Conservation (phyloP, 92 coral and sea anemone genomes). For the Palythoa caribaeorum region DNA sequence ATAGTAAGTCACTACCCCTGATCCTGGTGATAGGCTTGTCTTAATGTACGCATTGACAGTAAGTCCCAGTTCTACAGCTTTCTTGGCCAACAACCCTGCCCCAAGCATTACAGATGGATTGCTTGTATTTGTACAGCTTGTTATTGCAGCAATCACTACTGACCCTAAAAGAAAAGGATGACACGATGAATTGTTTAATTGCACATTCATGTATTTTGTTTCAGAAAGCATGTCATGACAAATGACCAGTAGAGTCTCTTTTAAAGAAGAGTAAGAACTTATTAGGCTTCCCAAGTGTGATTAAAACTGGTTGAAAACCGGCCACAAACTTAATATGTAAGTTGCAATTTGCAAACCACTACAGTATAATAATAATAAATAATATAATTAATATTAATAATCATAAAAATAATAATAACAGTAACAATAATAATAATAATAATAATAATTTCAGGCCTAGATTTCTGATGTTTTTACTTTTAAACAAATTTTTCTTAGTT, state of each 20-base stretch:
- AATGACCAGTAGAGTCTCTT: not conserved
- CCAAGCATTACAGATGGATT: conserved; percentile 99
- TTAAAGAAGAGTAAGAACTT: no score
- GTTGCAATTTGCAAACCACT: no score
- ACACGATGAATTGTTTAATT: not conserved
- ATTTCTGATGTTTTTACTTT: no score
- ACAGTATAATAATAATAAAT: no score
- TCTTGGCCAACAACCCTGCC: conserved; percentile 95
- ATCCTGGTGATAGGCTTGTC: conserved; percentile 97
- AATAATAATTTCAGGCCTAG: no score
- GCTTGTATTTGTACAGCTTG: conserved; percentile 98
- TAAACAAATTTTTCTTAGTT: no score
- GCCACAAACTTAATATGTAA: no score
- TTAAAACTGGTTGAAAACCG: no score
- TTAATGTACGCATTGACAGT: conserved; percentile 86
- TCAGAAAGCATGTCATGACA: not conserved
- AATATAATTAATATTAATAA: no score
- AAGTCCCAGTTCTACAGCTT: conserved; percentile 89
- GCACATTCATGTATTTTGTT: not conserved
- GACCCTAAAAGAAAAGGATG: conserved; percentile 67
- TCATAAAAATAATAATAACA: no score
- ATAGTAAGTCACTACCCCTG: conserved; percentile 98
- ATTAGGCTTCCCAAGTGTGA: no score
- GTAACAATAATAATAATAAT: no score
- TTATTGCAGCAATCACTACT: conserved; percentile 96